Conservation (phyloP, 2,888 invertebrate genomes). For the Netelia fuscicornis region DNA sequence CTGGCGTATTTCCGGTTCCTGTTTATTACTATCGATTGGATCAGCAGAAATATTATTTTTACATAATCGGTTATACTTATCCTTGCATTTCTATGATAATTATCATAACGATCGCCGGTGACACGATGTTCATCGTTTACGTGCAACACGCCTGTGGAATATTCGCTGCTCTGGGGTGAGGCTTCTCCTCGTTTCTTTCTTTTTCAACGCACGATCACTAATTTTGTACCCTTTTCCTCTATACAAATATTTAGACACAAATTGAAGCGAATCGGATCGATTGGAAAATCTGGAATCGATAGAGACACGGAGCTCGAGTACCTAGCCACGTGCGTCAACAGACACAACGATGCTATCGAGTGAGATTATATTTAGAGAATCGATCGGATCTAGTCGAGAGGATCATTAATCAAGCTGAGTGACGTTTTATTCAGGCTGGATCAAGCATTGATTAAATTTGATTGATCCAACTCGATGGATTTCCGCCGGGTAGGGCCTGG, state of each 20-base stretch:
- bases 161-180: slow-evolving; percentile 27
- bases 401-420: too few species aligned
- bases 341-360: slow-evolving; percentile 54
- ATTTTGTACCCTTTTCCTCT: background rate
- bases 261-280: slow-evolving; percentile 7
- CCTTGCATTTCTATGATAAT: background rate
- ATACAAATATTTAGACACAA: slow-evolving; percentile 14
- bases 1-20: slow-evolving; percentile 48
- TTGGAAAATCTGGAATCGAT: background rate
- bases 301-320: slow-evolving; percentile 8
- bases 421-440: too few species aligned
- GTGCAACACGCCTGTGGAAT: slow-evolving; percentile 13
- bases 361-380: slow-evolving; percentile 19
- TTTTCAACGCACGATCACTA: background rate
- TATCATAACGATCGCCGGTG: background rate
- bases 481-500: too few species aligned
- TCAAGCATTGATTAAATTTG: too few species aligned
- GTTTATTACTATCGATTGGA: slow-evolving; percentile 43
- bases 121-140: background rate
- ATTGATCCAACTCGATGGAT: too few species aligned
- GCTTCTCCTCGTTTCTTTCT: background rate
- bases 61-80: slow-evolving; percentile 40
- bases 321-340: slow-evolving; percentile 34
- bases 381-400: too few species aligned
- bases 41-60: slow-evolving; percentile 57